phyloP scores from a whole-genome alignment of 92 coral and sea anemone species.

The Phenganax subtilis region DNA sequence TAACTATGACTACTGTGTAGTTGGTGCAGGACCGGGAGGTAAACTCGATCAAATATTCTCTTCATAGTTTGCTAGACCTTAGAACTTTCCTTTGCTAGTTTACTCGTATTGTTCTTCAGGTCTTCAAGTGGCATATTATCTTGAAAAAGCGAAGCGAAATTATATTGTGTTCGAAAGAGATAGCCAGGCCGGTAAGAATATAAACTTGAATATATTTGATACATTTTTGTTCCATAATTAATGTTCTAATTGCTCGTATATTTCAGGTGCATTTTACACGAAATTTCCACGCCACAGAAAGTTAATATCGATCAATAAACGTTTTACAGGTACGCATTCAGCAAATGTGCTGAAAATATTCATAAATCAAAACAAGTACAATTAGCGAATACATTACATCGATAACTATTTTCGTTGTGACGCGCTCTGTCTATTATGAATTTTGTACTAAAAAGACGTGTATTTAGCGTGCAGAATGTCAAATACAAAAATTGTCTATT shows the following conservation, averaged over 20 bases:
- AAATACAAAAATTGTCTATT: too few relatives aligned
- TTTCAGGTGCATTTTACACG: conserved; percentile 73
- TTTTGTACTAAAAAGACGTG: too few relatives aligned
- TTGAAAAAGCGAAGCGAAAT: conserved; percentile 71
- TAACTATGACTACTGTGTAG: conserved; percentile 65
- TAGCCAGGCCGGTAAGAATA: conserved; percentile 60
- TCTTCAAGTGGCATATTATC: conserved; percentile 73
- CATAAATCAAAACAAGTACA: too few relatives aligned
- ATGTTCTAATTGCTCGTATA: not conserved
- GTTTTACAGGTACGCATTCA: conserved; percentile 71
- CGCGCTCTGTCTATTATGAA: too few relatives aligned
- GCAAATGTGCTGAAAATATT: too few relatives aligned
- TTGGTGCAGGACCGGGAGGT: conserved; percentile 96
- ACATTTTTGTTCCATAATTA: not conserved
- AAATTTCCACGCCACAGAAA: conserved; percentile 81
- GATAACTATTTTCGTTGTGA: too few relatives aligned
- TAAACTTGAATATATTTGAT: not conserved
- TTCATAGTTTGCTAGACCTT: not conserved
- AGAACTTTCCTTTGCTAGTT: not conserved
- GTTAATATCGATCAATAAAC: conserved; percentile 81
- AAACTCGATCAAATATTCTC: not conserved
- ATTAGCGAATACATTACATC: too few relatives aligned
- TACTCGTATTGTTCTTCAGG: conserved; percentile 44
- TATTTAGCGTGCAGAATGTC: too few relatives aligned
- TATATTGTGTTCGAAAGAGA: conserved; percentile 82